Evolutionary conservation across 2,797 vertebrate genomes (phyloP).

Genomic region (Eidolon dupreanum): DNA sequence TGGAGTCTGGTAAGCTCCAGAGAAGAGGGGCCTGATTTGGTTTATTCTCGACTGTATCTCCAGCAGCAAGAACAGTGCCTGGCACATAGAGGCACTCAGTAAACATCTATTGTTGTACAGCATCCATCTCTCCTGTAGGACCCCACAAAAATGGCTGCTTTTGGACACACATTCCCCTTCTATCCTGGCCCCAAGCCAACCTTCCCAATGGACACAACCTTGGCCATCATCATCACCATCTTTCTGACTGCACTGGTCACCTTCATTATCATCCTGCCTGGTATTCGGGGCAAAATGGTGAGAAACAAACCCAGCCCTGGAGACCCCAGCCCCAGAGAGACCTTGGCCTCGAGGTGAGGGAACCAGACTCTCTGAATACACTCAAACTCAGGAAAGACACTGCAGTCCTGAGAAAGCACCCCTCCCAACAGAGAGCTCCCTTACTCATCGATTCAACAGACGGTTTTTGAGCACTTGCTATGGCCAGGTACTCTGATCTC

Average conservation of each 20-base stretch:
- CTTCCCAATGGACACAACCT: constrained; percentile 89
- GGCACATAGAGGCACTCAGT: neutral
- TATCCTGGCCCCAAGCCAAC: constrained; percentile 88
- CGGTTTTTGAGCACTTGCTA: neutral
- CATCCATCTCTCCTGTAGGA: fast-evolving
- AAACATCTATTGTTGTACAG: neutral
- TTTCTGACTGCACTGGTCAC: constrained; percentile 88
- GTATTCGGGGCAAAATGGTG: constrained; percentile 94
- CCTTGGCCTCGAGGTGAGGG: neutral
- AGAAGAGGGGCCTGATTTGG: neutral
- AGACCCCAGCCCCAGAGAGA: neutral
- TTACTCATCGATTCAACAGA: neutral
- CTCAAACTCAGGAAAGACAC: neutral
- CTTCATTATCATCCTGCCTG: constrained; percentile 93
- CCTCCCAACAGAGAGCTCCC: neutral
- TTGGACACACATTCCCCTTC: constrained; percentile 93
- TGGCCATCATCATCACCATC: constrained; percentile 88
- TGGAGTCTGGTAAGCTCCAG: neutral
- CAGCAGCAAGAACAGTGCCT: neutral
- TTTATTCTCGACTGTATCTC: neutral
- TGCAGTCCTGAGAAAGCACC: neutral
- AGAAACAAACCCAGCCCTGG: constrained; percentile 79
- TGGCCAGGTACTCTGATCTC: neutral
- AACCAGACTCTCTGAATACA: neutral
- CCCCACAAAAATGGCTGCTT: constrained; percentile 89